These are phyloP conservation scores for Pseudochromis fuscus DNA, from an alignment of 2,797 vertebrate genomes.

Conservation along the genomic window DNA sequence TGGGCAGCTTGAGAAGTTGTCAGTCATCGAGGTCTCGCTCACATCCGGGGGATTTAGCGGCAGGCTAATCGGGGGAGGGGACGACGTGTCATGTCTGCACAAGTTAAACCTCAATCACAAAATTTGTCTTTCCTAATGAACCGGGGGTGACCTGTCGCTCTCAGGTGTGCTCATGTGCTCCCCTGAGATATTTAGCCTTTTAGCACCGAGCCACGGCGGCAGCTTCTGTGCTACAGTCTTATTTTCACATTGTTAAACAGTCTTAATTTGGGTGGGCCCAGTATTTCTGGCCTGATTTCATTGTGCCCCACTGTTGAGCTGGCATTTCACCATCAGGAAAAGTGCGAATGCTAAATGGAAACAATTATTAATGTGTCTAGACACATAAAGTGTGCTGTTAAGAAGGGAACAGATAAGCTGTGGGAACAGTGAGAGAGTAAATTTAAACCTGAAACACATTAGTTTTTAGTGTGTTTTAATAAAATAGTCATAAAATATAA, in stretches of 20 bases:
- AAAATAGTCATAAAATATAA: not conserved
- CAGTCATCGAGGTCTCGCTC: conserved; percentile 35
- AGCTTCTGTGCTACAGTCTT: conserved; percentile 13
- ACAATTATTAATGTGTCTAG: conserved; percentile 68
- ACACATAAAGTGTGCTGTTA: conserved; percentile 66
- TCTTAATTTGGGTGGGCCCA: conserved; percentile 44
- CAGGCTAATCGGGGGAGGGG: conserved; percentile 36
- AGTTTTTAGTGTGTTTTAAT: not conserved
- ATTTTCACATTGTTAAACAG: conserved; percentile 47
- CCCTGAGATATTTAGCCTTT: conserved; percentile 51
- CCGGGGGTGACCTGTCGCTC: conserved; percentile 4
- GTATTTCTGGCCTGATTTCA: conserved; percentile 49
- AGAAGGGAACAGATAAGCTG: conserved; percentile 44
- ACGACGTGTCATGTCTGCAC: conserved; percentile 38
- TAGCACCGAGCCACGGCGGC: conserved; percentile 13
- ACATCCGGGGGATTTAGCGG: conserved; percentile 27
- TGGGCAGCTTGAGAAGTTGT: conserved; percentile 48
- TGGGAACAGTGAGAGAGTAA: conserved; percentile 52
- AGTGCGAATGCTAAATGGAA: conserved; percentile 61
- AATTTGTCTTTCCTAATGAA: conserved; percentile 21
- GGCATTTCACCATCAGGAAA: conserved; percentile 71
- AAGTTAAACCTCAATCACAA: conserved; percentile 46
- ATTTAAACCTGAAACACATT: conserved; percentile 55
- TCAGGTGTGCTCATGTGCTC: conserved; percentile 17
- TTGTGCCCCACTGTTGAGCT: conserved; percentile 57